A percentile compares a stretch with the other conserved stretches of the same genome.
These are phyloP conservation scores for Aramus guarauna DNA, from an alignment of 2,113 vertebrate genomes.

Conservation along the genomic window DNA sequence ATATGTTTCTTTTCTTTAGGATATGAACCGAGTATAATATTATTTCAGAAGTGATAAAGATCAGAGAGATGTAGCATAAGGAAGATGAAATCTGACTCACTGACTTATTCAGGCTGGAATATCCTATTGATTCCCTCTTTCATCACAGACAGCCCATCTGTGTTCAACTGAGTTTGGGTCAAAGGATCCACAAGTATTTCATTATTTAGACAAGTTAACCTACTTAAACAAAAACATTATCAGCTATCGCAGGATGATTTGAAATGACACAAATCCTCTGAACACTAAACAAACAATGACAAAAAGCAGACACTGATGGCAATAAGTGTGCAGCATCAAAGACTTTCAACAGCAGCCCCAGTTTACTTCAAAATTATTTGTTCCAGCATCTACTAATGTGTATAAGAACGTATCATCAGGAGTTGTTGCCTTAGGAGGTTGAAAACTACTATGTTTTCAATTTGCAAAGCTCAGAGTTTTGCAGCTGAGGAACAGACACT, in stretches of 20 bases:
- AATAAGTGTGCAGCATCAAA: neutral
- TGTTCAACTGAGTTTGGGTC: neutral
- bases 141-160: constrained; percentile 27
- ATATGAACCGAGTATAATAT: neutral
- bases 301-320: neutral
- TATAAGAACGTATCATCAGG: neutral
- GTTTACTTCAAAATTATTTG: neutral
- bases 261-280: neutral
- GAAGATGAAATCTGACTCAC: constrained; percentile 47
- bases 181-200: neutral
- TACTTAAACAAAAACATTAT: neutral
- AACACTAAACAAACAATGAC: neutral
- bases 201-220: constrained; percentile 25
- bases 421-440: neutral
- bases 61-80: neutral
- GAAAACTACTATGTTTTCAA: neutral
- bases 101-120: constrained; percentile 36
- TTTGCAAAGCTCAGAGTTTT: neutral
- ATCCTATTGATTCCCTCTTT: constrained; percentile 39
- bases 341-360: neutral
- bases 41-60: constrained; percentile 26
- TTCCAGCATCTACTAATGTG: neutral
- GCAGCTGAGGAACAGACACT: neutral
- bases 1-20: neutral
- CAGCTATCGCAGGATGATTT: neutral